Percentiles rank a stretch among this genome's conserved stretches.
Evolutionary conservation across 1,140 invertebrate species (phyloP).

Genomic region (Hycleus phaleratus): DNA sequence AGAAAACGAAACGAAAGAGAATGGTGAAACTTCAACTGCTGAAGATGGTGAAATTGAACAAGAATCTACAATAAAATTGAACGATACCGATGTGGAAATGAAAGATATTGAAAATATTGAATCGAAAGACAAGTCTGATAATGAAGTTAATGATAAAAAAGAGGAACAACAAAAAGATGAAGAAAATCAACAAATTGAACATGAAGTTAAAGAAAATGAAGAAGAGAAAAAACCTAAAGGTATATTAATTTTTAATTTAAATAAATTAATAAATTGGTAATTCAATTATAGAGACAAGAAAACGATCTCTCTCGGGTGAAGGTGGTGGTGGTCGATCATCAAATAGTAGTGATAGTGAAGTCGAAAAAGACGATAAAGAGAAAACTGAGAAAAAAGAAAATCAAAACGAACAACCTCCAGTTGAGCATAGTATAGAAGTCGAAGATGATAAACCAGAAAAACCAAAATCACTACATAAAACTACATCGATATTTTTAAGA

Average conservation of each 20-base stretch:
- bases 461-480: conserved; percentile 75
- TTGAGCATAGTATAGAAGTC: neutral
- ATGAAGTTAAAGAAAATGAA: conserved; percentile 15
- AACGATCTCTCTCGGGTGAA: conserved; percentile 38
- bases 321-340: conserved; percentile 39
- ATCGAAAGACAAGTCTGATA: conserved; percentile 12
- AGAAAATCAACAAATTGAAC: conserved; percentile 27
- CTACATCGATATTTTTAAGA: conserved; percentile 92
- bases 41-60: conserved; percentile 24
- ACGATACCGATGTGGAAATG: conserved; percentile 36
- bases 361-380: conserved; percentile 30
- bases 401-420: conserved; percentile 20
- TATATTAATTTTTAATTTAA: too few relatives aligned
- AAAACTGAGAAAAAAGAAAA: conserved; percentile 35
- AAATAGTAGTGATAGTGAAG: conserved; percentile 39
- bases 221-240: conserved; percentile 1
- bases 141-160: conserved; percentile 19
- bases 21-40: conserved; percentile 30
- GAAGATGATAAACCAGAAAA: conserved; percentile 55
- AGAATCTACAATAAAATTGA: conserved; percentile 24
- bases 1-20: conserved; percentile 27
- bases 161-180: conserved; percentile 26
- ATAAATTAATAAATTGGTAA: too few relatives aligned
- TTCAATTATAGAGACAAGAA: conserved; percentile 26
- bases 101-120: conserved; percentile 28